Evolutionary conservation across 1,140 invertebrate genomes (phyloP), one percentile per base, ranked within the genome.

Genomic region (Sesamia nonagrioides): DNA sequence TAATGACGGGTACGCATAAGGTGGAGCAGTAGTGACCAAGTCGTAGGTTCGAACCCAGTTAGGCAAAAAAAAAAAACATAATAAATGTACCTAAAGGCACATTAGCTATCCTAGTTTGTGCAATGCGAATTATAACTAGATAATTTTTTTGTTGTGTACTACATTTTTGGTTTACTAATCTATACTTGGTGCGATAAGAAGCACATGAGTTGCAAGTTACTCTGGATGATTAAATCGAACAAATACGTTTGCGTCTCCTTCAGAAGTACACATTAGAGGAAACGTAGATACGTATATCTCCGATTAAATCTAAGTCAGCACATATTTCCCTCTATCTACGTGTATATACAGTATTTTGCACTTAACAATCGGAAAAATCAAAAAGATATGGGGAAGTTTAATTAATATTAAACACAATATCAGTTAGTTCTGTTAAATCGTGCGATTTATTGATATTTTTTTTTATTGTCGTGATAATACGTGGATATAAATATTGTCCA

Each of bases 281-380:
- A n/a, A 40, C 35, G 60, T 63, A 63, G n/a, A 40, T n/a, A 40
- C 60, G 7, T 40, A 37, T 63, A 40, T 37, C 6, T 66, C 42
- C 8, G 17, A 42, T 66, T 42, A 42, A 66, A 66, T 66, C 61
- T 21, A 66, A 40, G 37, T 21, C 61, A 17, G 3, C 37, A 8
- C 27, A 63, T 63, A 35, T 37, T 42, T 18, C 60, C 8, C n/a
- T 40, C 17, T 37, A 63, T 63, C 35, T 66, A 9, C 8, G 9
- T 66, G 60, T 63, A 13, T 18, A 21, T 42, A 66, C 61, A 66
- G 21, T 40, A 42, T 42, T 66, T 66, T 66, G 61, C 61, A 66
- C 61, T 66, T 66, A 66, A 66, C 17, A 42, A 42, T 66, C 61
- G 37, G n/a, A 66, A 40, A 2, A 18, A 66, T 18, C 17, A 66